Evolutionary conservation across 1,140 invertebrate species (phyloP), one percentile per base, ranked within the genome.

Genomic region (Hypsibius dujardini): DNA sequence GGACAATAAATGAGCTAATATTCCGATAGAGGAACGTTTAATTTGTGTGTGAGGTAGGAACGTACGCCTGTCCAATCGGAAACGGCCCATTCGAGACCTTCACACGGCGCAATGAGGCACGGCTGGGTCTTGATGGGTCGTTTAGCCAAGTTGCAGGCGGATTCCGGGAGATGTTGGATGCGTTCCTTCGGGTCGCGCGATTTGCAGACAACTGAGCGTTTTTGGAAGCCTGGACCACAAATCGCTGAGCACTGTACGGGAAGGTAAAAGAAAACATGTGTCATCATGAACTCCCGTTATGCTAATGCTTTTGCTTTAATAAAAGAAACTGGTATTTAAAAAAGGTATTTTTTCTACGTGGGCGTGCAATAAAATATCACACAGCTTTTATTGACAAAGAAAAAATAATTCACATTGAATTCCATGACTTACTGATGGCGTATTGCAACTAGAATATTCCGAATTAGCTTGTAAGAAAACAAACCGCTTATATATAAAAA

Each of bases 31-130:
- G 12, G 42, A 67, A 15, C 45, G 59, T 45, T 2, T 50, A 45
- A 47, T 12, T 14, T 42, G 2, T 28, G 2, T 2, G 69, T 70
- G 62, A 50, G 7, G 71, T 72, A 12, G 14, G 7, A 42, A 75
- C 86, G 87, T 82, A 93, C 91, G 72, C 90, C 89, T 75, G 85
- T 86, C 92, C 92, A 96, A 46, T 88, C 85, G 2, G 89, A 87
- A 0, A 85, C 82, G 47, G 93, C 83, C 90, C 92, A 95, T 78
- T 95, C 92, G 15, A 93, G 85, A 12, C 92, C 92, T 70, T 90
- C 89, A 76, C 92, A 95, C 2, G 91, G 90, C 60, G 87, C 83
- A 47, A 89, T 74, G 72, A 86, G 84, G 77, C 92, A 95, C 56
- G 80, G 70, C 76, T 86, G 83, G 74, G 88, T 85, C 2, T 77